Evolutionary conservation across 2,888 invertebrate genomes (phyloP).

Genomic region (Lepidochrysops patricia): DNA sequence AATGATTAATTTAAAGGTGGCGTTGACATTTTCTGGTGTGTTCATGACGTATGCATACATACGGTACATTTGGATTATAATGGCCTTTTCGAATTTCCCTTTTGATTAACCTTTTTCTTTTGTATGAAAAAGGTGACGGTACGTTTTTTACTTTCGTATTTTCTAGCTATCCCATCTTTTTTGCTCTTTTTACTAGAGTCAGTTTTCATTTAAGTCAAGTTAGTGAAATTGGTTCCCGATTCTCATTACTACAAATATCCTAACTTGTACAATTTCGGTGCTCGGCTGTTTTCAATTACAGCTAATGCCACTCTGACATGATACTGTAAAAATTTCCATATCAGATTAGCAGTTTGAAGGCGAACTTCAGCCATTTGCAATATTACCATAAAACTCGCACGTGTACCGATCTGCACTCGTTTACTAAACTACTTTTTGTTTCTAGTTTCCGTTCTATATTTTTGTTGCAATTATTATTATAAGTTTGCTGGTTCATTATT

Average conservation of each 20-base stretch:
- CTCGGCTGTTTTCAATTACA: constrained; percentile 13
- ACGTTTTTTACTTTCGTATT: not conserved
- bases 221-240: not conserved
- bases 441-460: constrained; percentile 9
- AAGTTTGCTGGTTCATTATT: constrained; percentile 7
- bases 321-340: constrained; percentile 19
- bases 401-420: constrained; percentile 7
- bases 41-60: not conserved
- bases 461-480: constrained; percentile 7
- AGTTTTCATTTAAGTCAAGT: not conserved
- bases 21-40: not conserved
- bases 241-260: not conserved
- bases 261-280: not conserved
- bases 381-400: constrained; percentile 15
- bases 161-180: not conserved
- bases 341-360: constrained; percentile 18
- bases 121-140: not conserved
- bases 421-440: constrained; percentile 15
- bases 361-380: constrained; percentile 19
- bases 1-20: not conserved
- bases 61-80: not conserved
- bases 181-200: not conserved
- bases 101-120: constrained; percentile 1
- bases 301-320: constrained; percentile 15
- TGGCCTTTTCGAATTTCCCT: constrained; percentile 1